Evolutionary conservation across 2,797 vertebrate genomes (phyloP), one percentile per base, ranked within the genome.

Genomic region (Urophycis tenuis): DNA sequence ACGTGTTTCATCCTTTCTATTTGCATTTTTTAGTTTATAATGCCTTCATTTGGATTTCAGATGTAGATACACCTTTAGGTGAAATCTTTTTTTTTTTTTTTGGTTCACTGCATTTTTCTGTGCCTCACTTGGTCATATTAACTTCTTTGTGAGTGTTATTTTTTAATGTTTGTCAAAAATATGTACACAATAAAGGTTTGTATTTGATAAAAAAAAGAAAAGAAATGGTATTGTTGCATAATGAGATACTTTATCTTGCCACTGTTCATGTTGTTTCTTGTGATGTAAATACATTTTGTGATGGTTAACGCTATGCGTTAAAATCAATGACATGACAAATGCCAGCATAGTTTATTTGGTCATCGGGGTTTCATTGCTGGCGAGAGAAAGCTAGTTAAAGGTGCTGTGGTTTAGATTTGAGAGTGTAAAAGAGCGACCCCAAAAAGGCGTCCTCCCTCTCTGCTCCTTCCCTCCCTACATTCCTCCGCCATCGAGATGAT

Each of bases 151-250:
- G 29, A 31, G 69, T 71, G 69, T 31, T 71, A 64, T 71, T 71
- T 71, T 72, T 72, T 72, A 71, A 33, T 72, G 32, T 72, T n/a
- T 34, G 34, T n/a, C 34, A 36, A 34, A 34, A n/a, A 72, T n/a
- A 34, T 36, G 34, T 72, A 34, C 71, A 35, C 33, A 75, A 75
- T 64, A 75, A 64, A 67, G 49, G 9, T 64, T 75, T 75, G 32
- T 75, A 34, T 36, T 75, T 75, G 32, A 71, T 71, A 5, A 71
- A 71, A 71, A 71, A 75, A 15, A 71, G 67, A 15, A 29, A 64
- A 74, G 19, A 64, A 9, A n/a, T 75, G 74, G 33, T n/a, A 75
- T 67, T 67, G 53, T 60, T 75, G 74, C 33, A 60, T 74, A 31
- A 60, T 74, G 31, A 60, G 29, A 74, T 74, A n/a, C 32, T 32